Percentiles rank a stretch among this genome's conserved stretches.
Evolutionary conservation across 2,797 vertebrate species (phyloP).

Genomic region (Basileuterus tristriatus): DNA sequence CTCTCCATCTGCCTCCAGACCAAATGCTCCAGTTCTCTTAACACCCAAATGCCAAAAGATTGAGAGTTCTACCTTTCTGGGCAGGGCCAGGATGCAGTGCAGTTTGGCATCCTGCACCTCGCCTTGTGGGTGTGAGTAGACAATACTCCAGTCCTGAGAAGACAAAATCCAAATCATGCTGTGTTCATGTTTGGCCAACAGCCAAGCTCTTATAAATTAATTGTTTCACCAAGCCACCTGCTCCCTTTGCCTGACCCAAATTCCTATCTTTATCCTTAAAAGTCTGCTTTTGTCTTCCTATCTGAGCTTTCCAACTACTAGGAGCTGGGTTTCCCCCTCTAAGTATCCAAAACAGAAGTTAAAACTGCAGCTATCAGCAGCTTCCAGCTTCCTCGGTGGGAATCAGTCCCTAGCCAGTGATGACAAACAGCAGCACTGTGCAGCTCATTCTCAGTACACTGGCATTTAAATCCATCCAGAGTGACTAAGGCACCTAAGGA

Average conservation of each 20-base stretch:
- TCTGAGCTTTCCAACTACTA: neutral
- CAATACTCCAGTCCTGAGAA: neutral
- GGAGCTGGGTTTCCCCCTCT: neutral
- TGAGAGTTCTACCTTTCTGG: neutral
- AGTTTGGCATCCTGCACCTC: neutral
- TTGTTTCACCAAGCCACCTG: conserved; percentile 26
- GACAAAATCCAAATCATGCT: conserved; percentile 2
- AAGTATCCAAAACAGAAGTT: neutral
- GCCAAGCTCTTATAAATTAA: conserved; percentile 22
- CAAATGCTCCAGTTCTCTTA: neutral
- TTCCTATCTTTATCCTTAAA: neutral
- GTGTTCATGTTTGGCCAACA: neutral
- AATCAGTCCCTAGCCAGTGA: neutral
- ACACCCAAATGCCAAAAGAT: neutral
- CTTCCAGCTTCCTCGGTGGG: neutral
- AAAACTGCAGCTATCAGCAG: neutral
- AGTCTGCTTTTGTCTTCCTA: neutral
- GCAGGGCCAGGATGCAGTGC: accelerated
- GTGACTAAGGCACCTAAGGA: neutral
- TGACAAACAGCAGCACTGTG: neutral
- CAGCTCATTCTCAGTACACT: neutral
- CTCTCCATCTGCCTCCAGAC: neutral
- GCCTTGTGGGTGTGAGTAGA: neutral
- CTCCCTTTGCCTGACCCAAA: conserved; percentile 5
- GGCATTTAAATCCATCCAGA: neutral